Base-by-base conservation (phyloP, 1,140 invertebrate species). In the Macrobrachium rosenbergii region DNA sequence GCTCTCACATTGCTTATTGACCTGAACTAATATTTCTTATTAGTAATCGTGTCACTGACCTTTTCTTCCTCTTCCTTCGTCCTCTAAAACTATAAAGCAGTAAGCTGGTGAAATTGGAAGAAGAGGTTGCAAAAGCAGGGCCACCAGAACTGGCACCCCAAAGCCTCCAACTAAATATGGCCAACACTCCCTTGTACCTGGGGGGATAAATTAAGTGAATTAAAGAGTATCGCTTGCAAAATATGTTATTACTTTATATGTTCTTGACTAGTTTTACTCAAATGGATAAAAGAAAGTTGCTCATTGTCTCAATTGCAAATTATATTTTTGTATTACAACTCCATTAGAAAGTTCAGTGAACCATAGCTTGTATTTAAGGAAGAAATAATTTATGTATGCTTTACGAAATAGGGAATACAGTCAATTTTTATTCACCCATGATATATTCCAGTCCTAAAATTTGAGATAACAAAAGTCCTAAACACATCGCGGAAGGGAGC, bases 31-130 rank as follows among this genome's bases (percentile, higher is more conserved):
- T 37, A 37, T 37, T 37, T 37, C 28, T 37, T 37, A 37, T 37
- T 37, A 37, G 28, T 37, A 37, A 37, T 37, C 1, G 3, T 37
- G 28, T 37, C 28, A 37, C 37, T 84, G 58, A 82, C 85, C 85
- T 52, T 43, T 80, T 0, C 19, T 67, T 17, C 85, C 85, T 63
- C 37, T 81, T 67, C 21, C 58, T 62, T 82, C 69, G 23, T 87
- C 85, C 17, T 28, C 45, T 11, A 37, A 52, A 43, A 81, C 59
- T 45, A 60, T 63, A 21, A 60, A 87, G 14, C 59, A 87, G 23
- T 76, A 87, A 16, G 69, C 79, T n/a, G 85, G 85, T 17, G 85
- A 87, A 59, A 81, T 79, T 23, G 85, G 85, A n/a, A 87, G 78
- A n/a, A 37, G 12, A 12, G 85, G 69, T 14, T 87, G 85, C 16